phyloP scores from a whole-genome alignment of 2,888 invertebrate genomes.

The Dicyrtomina minuta region DNA sequence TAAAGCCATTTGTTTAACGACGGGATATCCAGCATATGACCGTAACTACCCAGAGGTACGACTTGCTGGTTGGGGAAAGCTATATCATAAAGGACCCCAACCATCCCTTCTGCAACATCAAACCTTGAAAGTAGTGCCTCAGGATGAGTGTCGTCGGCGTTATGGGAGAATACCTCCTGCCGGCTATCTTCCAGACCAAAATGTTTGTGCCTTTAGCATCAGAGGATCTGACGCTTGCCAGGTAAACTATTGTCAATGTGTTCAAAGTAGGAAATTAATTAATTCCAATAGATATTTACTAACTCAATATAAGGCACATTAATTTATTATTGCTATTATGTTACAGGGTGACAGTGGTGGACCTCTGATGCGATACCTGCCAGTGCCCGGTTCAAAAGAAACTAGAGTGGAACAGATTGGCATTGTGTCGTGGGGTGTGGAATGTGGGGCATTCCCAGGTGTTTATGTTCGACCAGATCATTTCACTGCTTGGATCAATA shows the following conservation, averaged over 20 bases:
- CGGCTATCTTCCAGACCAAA: slow-evolving; percentile 20
- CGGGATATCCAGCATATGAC: slow-evolving; percentile 18
- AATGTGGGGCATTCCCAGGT: slow-evolving; percentile 19
- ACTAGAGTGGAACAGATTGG: slow-evolving; percentile 27
- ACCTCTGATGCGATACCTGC: slow-evolving; percentile 14
- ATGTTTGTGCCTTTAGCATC: slow-evolving; percentile 2
- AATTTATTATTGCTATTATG: not conserved
- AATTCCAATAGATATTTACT: not conserved
- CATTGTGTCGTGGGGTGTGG: slow-evolving; percentile 26
- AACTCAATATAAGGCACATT: not conserved
- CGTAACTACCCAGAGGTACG: not conserved
- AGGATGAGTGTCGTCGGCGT: slow-evolving; percentile 16
- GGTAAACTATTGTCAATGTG: not conserved
- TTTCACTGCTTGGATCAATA: slow-evolving; percentile 25
- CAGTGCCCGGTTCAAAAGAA: too few relatives aligned
- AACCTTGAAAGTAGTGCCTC: slow-evolving; percentile 6
- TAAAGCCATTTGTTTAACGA: slow-evolving; percentile 15
- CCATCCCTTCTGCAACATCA: slow-evolving; percentile 3
- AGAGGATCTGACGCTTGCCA: slow-evolving; percentile 25
- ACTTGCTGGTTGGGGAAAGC: slow-evolving; percentile 21
- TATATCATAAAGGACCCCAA: not conserved
- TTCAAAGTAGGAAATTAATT: not conserved
- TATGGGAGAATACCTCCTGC: slow-evolving; percentile 13
- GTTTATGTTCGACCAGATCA: slow-evolving; percentile 9
- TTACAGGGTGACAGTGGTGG: slow-evolving; percentile 30